Base-by-base conservation (phyloP, 2,888 invertebrate genomes). In the Perizoma affinitatum region DNA sequence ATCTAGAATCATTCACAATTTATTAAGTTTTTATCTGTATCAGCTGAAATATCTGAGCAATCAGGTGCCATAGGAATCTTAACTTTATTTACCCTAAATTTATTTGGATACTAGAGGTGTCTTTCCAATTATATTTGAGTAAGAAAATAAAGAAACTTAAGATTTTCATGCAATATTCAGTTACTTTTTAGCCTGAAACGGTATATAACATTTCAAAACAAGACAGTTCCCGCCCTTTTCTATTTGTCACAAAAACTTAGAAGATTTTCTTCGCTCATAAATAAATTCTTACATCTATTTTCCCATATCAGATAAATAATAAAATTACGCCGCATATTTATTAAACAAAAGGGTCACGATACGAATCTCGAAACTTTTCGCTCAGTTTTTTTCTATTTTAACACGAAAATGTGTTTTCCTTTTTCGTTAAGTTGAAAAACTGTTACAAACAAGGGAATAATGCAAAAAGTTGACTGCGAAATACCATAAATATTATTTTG, bases 401-500 rank as follows among this genome's bases (percentile, higher is more conserved):
- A 62, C 64, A 61, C 64, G 61, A 75, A 76, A 80, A 82, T 76
- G 76, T 79, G 75, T 77, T 81, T 74, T 72, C 69, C 72, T 78
- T 75, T 73, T 66, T 62, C 62, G 46, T 66, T 70, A 69, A 72
- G 69, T 73, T 71, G 71, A 68, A 80, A 81, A 82, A 79, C 71
- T 70, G 76, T 78, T 78, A 79, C 78, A 82, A 83, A 83, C 79
- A 83, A 73, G 76, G 72, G 70, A 70, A 76, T 80, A 78, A 78
- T 78, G 75, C 71, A 75, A 69, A 72, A 80, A 83, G 76, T 84
- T 83, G 71, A 73, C 76, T 76, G 65, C 68, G 65, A 76, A 79
- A 73, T 75, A 72, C 77, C 70, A 81, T 85, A 82, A 84, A 83
- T 84, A 83, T 80, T 79, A 79, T 84, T 83, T 82, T 82, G 74